Evolutionary conservation across 1,140 invertebrate genomes (phyloP), one percentile per base, ranked within the genome.

Genomic region (Pteromalus puparum): DNA sequence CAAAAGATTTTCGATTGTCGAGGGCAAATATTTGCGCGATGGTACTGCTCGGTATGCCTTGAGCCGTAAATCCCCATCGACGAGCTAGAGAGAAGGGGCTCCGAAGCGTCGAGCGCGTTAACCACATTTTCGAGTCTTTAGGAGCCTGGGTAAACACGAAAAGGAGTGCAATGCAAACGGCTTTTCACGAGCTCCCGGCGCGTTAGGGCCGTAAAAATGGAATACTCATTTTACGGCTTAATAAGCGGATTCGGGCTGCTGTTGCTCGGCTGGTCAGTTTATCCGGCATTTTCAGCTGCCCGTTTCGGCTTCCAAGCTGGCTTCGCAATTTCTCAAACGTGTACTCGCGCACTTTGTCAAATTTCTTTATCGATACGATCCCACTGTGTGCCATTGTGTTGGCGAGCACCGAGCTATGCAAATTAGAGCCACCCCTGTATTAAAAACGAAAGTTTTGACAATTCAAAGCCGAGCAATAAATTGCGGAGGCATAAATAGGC

Each of bases 1-100:
- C 24, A 5, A 77, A 79, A 84, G 76, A 84, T 84, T 84, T 76
- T 79, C 76, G 48, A 84, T 84, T 74, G 68, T 84, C 24, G 42
- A n/a, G 4, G 30, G 68, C 68, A 84, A 84, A 79, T 84, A 84
- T 84, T 84, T 84, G 48, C 68, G 0, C 70, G 77, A 74, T 61
- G 46, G 68, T n/a, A 42, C 34, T 10, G 26, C 42, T 18, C 74
- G 68, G 12, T 34, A 7, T 7, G 68, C n/a, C 30, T 70, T n/a
- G 61, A 72, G 74, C 42, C 30, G 46, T 42, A 70, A 61, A 73
- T 53, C 46, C 67, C 18, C 65, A 34, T 28, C 76, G 26, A 28
- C 21, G 7, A 34, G 48, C 38, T 1, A 48, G 46, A 61, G 61
- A 38, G n/a, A 7, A 53, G n/a, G 28, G 67, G 38, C 42, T 30